These are phyloP conservation scores for Cheumatopsyche charites DNA, from an alignment of 1,140 invertebrate genomes.

Conservation along the genomic window DNA sequence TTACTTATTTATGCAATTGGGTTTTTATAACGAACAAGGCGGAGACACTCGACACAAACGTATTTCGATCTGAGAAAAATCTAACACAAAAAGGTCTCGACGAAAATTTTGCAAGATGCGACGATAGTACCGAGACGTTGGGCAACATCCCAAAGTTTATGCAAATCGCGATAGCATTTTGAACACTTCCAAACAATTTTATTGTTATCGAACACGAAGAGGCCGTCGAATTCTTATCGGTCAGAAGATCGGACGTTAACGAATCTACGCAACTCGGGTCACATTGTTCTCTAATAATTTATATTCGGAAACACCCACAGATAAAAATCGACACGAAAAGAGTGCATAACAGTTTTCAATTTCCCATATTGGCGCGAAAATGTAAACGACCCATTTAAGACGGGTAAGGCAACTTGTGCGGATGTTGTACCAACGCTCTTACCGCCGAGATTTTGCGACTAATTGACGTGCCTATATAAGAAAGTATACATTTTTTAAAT, in stretches of 20 bases:
- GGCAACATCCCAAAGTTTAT: slow-evolving; percentile 21
- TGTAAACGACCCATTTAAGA: neutral
- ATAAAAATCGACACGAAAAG: too few relatives aligned
- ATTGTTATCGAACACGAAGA: slow-evolving; percentile 10
- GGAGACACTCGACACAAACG: neutral
- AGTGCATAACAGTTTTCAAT: too few relatives aligned
- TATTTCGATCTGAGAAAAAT: neutral
- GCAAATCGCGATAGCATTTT: slow-evolving; percentile 18
- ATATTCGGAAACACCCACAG: neutral
- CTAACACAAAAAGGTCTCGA: too few relatives aligned
- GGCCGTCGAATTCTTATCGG: slow-evolving; percentile 1
- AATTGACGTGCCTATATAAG: neutral
- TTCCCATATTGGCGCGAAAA: neutral
- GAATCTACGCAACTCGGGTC: neutral
- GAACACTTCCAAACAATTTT: slow-evolving; percentile 5
- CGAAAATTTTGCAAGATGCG: slow-evolving; percentile 1
- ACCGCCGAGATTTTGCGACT: neutral
- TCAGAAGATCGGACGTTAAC: neutral
- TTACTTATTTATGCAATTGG: slow-evolving; percentile 28
- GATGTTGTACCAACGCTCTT: slow-evolving; percentile 13
- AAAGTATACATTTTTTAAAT: neutral
- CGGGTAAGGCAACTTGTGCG: slow-evolving; percentile 6
- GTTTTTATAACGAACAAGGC: slow-evolving; percentile 13
- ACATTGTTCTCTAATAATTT: slow-evolving; percentile 8
- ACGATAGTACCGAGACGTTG: neutral